Conservation (phyloP, 2,797 vertebrate genomes). For the Rhinogobio ventralis region DNA sequence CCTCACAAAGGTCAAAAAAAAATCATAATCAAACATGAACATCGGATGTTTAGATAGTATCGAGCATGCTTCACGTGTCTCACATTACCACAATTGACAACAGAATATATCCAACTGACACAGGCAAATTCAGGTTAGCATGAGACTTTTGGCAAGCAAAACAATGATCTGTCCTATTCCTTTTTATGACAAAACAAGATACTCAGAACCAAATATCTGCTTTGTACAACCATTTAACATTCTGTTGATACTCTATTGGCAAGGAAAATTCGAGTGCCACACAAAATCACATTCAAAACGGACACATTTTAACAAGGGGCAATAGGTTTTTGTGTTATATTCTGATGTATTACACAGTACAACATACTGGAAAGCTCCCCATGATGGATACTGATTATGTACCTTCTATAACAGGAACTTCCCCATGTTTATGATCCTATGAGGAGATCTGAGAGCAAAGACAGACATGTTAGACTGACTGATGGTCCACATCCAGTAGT, state of each 20-base stretch:
- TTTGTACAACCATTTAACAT: constrained; percentile 3
- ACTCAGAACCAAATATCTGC: constrained; percentile 1
- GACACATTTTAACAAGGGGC: neutral
- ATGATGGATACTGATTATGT: constrained; percentile 6
- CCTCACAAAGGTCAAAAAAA: constrained; percentile 43
- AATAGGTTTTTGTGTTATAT: neutral
- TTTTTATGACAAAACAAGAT: constrained; percentile 20
- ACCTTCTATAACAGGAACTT: constrained; percentile 15
- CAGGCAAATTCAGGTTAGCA: constrained; percentile 8
- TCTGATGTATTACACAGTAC: constrained; percentile 4
- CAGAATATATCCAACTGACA: constrained; percentile 9
- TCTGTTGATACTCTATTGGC: neutral
- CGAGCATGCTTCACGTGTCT: constrained; percentile 24
- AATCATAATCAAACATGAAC: constrained; percentile 11
- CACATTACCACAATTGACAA: constrained; percentile 13
- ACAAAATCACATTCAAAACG: constrained; percentile 4
- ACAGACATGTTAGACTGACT: constrained; percentile 7
- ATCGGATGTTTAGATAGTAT: constrained; percentile 3
- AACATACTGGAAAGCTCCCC: neutral
- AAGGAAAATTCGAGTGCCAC: neutral
- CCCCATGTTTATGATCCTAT: constrained; percentile 36
- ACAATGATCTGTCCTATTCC: neutral
- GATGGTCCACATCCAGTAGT: constrained; percentile 60
- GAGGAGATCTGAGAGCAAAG: constrained; percentile 21
- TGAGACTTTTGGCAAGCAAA: constrained; percentile 35